Evolutionary conservation across 2,113 vertebrate species (phyloP), one percentile per base, ranked within the genome.

Genomic region (Gymnarchus niloticus): DNA sequence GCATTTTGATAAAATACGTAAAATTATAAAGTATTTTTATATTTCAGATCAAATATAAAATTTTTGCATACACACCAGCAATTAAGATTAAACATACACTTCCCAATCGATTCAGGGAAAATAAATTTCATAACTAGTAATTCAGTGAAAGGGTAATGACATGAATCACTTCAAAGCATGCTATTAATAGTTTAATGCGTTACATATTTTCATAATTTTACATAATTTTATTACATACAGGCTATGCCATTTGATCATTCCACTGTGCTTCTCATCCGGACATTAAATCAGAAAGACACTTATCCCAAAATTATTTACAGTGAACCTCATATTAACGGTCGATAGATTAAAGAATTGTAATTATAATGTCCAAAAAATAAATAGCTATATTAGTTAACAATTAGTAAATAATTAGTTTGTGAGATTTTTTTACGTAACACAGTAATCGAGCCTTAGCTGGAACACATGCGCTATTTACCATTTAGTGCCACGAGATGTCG

Each of bases 401-500:
- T 9, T 80, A 80, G 10, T 49, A 80, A 80, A 17, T 49, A 3
- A 80, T 80, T 80, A 8, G 7, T 21, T 25, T 49, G 48, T 25
- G 17, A 48, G 76, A 49, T 46, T 49, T 8, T 2, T 48, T 78
- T 78, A 78, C n/a, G 37, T 80, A 80, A 25, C 41, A 46, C 17
- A 21, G 21, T 25, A 80, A n/a, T 46, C 21, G 8, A 49, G 6
- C 19, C 10, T 25, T 25, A n/a, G 4, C n/a, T 81, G 46, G 23
- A n/a, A 52, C 46, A 33, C 41, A n/a, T n/a, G 76, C 49, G 73
- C 33, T 37, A 84, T 17, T 52, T 59, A 28, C 14, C 19, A 46
- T 23, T 44, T n/a, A 33, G 10, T 59, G 56, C 85, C 85, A 85
- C 85, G 28, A 81, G 85, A 81, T 85, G 77, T 46, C 76, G 85